Base-by-base conservation (phyloP, 2,888 invertebrate genomes). In the Neoascia interrupta region DNA sequence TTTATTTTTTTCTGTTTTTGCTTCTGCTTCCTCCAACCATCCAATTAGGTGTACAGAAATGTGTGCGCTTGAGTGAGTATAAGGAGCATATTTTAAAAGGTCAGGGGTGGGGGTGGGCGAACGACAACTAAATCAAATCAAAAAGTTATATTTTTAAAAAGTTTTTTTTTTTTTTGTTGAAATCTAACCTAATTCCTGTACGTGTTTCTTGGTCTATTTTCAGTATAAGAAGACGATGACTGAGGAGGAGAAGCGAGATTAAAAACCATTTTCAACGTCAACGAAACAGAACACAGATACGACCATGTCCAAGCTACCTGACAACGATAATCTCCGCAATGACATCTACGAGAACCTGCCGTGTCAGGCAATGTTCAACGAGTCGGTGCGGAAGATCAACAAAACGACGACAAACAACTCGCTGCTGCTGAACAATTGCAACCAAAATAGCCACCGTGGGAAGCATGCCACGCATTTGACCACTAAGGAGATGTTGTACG, bases 311-410 rank as follows among this genome's bases (percentile, higher is more conserved):
- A 88, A 88, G 83, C 85, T 88, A 84, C 84, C 88, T 79, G 88
- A 88, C 83, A 88, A 88, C 82, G 88, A 88, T 84, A 87, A 88
- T 84, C 84, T 87, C 81, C 87, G 88, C 81, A 88, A 89, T 84
- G 88, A 88, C 83, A 88, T 88, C 82, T 88, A 88, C 81, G 88
- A 88, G 83, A 88, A 88, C 83, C 82, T 88, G 80, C 88, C 88
- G 5, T 88, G 88, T 72, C 88, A 88, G 84, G 88, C 88, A 70
- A 89, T 88, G 88, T 88, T 86, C 81, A 88, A 88, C 82, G 88
- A 88, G 79, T 88, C 88, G 18, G 88, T 88, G 54, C 85, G 89
- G 43, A 88, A 88, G 81, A 89, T 88, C 68, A 89, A 88, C 80
- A 86, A 87, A 21, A 51, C 84, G 82, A 64, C 68, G 72, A 74